A percentile compares a stretch with the other conserved stretches of the same genome.
Evolutionary conservation across 2,113 vertebrate genomes (phyloP).

Genomic region (Hypocryptadius cinnamomeus): DNA sequence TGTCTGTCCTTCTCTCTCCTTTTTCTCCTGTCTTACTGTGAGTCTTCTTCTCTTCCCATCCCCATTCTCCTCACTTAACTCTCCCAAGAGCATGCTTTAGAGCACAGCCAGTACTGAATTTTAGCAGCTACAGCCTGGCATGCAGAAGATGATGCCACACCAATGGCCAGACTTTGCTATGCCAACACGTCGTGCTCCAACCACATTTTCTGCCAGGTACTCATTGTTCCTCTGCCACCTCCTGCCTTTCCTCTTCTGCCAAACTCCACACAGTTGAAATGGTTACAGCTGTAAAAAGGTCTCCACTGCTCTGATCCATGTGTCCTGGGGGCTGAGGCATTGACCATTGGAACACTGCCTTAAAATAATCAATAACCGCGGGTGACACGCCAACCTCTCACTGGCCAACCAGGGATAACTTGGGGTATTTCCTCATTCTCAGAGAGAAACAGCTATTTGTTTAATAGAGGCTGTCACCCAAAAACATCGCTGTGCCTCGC

Average conservation of each 20-base stretch:
- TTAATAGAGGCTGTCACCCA: neutral
- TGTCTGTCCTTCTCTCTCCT: neutral
- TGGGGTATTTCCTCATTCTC: constrained; percentile 52
- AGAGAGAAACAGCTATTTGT: neutral
- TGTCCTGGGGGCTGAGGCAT: neutral
- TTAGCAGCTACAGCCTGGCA: neutral
- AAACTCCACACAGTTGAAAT: neutral
- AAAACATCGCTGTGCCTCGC: neutral
- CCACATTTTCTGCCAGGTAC: neutral
- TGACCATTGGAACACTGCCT: constrained; percentile 59
- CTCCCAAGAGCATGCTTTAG: neutral
- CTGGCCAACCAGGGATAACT: constrained; percentile 21
- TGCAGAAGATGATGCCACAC: neutral
- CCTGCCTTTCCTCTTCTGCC: neutral
- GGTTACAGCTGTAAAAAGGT: neutral
- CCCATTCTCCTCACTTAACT: neutral
- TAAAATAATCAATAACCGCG: neutral
- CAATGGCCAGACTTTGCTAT: neutral
- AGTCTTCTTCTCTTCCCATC: neutral
- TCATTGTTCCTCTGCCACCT: neutral
- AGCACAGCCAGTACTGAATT: neutral
- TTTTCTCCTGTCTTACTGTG: neutral
- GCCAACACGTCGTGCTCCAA: neutral
- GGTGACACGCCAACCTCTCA: neutral
- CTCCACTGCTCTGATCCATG: rapidly evolving